These are phyloP conservation scores for Eulacestoma nigropectus DNA, from an alignment of 2,113 vertebrate genomes.

Conservation along the genomic window DNA sequence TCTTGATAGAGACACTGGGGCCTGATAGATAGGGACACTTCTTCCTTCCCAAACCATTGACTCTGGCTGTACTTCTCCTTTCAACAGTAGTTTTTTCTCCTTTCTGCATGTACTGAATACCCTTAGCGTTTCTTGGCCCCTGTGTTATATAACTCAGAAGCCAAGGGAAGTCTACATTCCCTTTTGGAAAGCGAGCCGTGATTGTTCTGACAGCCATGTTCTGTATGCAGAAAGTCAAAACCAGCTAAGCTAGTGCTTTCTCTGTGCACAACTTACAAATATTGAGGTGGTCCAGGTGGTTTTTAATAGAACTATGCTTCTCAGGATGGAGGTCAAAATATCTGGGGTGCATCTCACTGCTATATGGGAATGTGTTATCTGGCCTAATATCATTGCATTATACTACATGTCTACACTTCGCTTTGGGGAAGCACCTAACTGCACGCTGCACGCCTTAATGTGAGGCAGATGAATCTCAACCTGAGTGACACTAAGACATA, in stretches of 20 bases:
- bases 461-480: background rate
- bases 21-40: background rate
- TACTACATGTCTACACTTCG: too few species aligned
- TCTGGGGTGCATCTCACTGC: background rate
- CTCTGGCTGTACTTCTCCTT: background rate
- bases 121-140: background rate
- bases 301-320: background rate
- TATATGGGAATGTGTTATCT: background rate
- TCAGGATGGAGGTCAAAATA: background rate
- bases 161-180: background rate
- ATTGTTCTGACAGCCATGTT: background rate
- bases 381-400: background rate
- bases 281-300: background rate
- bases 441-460: background rate
- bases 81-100: background rate
- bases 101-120: background rate
- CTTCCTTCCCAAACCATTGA: background rate
- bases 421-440: background rate
- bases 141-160: background rate
- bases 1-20: background rate
- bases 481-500: background rate
- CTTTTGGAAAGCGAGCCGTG: background rate
- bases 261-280: background rate
- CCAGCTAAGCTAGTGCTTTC: background rate
- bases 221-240: background rate